Percentiles rank a stretch among this genome's conserved stretches.
These are phyloP conservation scores for Nyctereutes procyonoides DNA, from an alignment of 2,113 vertebrate genomes.

Conservation along the genomic window DNA sequence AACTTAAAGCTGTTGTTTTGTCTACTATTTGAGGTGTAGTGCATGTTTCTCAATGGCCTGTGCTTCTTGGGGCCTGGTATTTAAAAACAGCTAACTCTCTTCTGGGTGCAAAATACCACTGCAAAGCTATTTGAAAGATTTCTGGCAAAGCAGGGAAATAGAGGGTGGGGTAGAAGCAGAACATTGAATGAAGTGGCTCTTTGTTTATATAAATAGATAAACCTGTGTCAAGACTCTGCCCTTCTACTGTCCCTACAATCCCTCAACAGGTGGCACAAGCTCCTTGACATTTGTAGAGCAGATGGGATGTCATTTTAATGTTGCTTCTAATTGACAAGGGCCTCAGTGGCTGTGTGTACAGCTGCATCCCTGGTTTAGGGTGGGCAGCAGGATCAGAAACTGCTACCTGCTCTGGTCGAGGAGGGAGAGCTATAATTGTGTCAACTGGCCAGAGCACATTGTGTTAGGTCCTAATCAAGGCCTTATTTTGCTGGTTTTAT, in stretches of 20 bases:
- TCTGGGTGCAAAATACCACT: constrained; percentile 64
- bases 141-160: constrained; percentile 35
- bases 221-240: constrained; percentile 76
- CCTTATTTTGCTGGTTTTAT: constrained; percentile 62
- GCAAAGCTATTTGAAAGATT: constrained; percentile 75
- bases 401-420: constrained; percentile 57
- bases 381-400: constrained; percentile 10
- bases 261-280: constrained; percentile 82
- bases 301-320: constrained; percentile 84
- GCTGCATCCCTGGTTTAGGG: neutral
- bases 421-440: neutral
- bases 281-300: constrained; percentile 86
- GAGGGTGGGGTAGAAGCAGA: neutral
- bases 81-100: constrained; percentile 42
- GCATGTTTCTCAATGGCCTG: neutral
- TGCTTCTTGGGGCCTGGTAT: neutral
- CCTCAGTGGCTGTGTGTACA: constrained; percentile 40
- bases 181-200: constrained; percentile 73
- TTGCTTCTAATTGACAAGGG: constrained; percentile 74
- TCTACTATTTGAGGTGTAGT: neutral
- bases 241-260: neutral
- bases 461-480: constrained; percentile 38
- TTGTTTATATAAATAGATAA: constrained; percentile 83
- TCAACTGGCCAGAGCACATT: constrained; percentile 10
- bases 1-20: neutral